Evolutionary conservation across 2,888 invertebrate genomes (phyloP).

Genomic region (Proisotoma minuta): DNA sequence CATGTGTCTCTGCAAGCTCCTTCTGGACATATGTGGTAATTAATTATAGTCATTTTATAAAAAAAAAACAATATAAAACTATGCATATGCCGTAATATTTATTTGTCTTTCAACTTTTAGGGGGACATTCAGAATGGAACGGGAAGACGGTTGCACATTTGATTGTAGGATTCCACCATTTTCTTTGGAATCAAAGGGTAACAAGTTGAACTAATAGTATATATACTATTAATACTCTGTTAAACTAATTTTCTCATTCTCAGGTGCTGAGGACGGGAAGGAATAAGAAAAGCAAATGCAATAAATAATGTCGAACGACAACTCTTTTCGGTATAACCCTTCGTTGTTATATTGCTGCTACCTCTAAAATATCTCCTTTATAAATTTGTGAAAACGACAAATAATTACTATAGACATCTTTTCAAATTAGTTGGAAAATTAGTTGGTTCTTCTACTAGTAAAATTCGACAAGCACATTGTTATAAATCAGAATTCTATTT

Average conservation of each 20-base stretch:
- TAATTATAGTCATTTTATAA: conserved; percentile 17
- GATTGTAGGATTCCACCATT: conserved; percentile 97
- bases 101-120: conserved; percentile 53
- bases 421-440: too few relatives aligned
- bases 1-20: conserved; percentile 95
- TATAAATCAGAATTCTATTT: too few relatives aligned
- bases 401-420: too few relatives aligned
- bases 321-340: too few relatives aligned
- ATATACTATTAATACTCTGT: background rate
- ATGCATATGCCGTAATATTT: background rate
- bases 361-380: too few relatives aligned
- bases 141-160: conserved; percentile 93
- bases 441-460: too few relatives aligned
- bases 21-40: conserved; percentile 95
- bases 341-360: too few relatives aligned
- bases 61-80: background rate
- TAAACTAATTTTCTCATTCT: conserved; percentile 3
- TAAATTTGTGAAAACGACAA: too few relatives aligned
- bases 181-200: conserved; percentile 80
- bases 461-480: too few relatives aligned
- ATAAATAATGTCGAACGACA: too few relatives aligned
- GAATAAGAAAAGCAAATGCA: background rate
- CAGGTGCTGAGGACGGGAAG: background rate
- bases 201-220: background rate
- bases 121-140: conserved; percentile 96